A percentile compares a stretch with the other conserved stretches of the same genome.
These are phyloP conservation scores for Drosophila obscura DNA, from an alignment of 1,140 invertebrate species.

Conservation along the genomic window DNA sequence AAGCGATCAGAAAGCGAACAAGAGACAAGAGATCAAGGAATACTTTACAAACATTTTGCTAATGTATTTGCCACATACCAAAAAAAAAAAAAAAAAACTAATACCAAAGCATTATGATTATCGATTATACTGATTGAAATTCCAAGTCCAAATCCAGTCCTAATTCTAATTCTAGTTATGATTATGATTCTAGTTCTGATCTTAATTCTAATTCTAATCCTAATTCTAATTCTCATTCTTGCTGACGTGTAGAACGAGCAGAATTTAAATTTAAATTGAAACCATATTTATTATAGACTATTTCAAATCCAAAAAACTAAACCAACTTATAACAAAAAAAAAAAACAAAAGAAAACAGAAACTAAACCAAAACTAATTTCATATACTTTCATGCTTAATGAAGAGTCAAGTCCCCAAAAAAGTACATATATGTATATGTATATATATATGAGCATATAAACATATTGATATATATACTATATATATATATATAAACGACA, in stretches of 20 bases:
- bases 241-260: slow-evolving; percentile 65
- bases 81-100: slow-evolving; percentile 3
- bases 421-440: slow-evolving; percentile 42
- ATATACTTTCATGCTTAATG: slow-evolving; percentile 74
- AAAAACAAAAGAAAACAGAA: slow-evolving; percentile 20
- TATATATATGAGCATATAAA: slow-evolving; percentile 57
- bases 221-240: slow-evolving; percentile 61
- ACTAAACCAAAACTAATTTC: slow-evolving; percentile 59
- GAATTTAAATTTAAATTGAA: slow-evolving; percentile 56
- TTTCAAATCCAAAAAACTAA: slow-evolving; percentile 47
- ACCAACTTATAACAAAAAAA: slow-evolving; percentile 29
- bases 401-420: slow-evolving; percentile 40
- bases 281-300: slow-evolving; percentile 73
- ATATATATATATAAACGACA: slow-evolving; percentile 47
- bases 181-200: slow-evolving; percentile 60
- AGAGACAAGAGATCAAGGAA: slow-evolving; percentile 12
- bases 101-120: slow-evolving; percentile 56
- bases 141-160: slow-evolving; percentile 41
- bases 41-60: slow-evolving; percentile 59
- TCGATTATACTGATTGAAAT: slow-evolving; percentile 42
- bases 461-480: slow-evolving; percentile 33
- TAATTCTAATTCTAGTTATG: slow-evolving; percentile 40
- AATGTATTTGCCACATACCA: slow-evolving; percentile 63
- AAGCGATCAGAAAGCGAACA: slow-evolving; percentile 23
- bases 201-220: slow-evolving; percentile 52